Percentiles rank a stretch among this genome's conserved stretches.
These are phyloP conservation scores for Torymus texanus DNA, from an alignment of 2,888 invertebrate genomes.

Conservation along the genomic window DNA sequence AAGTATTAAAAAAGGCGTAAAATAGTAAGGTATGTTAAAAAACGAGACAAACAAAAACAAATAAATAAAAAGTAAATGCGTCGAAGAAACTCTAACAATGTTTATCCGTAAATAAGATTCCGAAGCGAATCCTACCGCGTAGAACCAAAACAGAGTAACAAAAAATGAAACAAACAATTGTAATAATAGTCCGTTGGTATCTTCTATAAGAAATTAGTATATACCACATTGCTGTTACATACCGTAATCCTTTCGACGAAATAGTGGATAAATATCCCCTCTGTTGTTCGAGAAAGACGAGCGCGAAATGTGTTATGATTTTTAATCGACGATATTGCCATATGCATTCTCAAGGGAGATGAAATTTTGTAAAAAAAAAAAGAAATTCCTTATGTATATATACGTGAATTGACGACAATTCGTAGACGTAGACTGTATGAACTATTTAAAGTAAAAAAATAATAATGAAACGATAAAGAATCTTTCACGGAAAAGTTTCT, in stretches of 20 bases:
- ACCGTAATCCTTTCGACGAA: not conserved
- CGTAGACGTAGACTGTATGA: conserved; percentile 36
- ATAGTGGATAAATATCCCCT: not conserved
- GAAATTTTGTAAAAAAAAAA: conserved; percentile 46
- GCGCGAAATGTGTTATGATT: conserved; percentile 41
- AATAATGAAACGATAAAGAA: conserved; percentile 31
- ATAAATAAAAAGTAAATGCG: conserved; percentile 13
- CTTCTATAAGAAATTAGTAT: conserved; percentile 46
- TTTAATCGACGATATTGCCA: conserved; percentile 43
- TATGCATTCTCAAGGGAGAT: conserved; percentile 22
- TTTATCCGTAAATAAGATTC: conserved; percentile 40
- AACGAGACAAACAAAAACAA: conserved; percentile 8
- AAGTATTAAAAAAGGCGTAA: conserved; percentile 48
- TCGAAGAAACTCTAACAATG: conserved; percentile 10
- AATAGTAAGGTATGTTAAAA: conserved; percentile 28
- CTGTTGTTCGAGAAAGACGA: conserved; percentile 30
- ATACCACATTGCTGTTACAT: conserved; percentile 39
- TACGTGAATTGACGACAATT: conserved; percentile 49
- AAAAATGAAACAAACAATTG: conserved; percentile 13
- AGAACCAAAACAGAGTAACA: conserved; percentile 13
- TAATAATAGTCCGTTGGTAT: conserved; percentile 40
- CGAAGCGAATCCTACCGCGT: conserved; percentile 26
- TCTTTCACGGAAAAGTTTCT: conserved; percentile 51
- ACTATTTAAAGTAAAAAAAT: conserved; percentile 23
- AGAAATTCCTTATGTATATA: conserved; percentile 51